These are phyloP conservation scores for Tetramorium alpestre DNA, from an alignment of 1,140 invertebrate species.

Conservation along the genomic window DNA sequence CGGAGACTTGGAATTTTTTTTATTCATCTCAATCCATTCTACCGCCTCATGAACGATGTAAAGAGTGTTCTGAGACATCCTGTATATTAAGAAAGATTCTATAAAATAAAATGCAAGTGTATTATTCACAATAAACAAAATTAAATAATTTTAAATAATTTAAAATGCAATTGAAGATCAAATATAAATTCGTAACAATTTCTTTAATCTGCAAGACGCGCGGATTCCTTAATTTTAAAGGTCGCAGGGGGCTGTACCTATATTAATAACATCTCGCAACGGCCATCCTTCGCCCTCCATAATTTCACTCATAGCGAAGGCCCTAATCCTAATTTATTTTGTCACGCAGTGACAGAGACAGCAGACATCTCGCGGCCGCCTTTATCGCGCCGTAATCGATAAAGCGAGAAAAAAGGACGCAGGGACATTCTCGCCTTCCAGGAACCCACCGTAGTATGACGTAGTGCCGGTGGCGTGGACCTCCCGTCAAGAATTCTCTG, in stretches of 20 bases:
- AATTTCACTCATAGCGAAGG: constrained; percentile 31
- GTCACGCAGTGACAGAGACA: constrained; percentile 20
- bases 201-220: not conserved
- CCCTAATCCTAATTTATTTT: constrained; percentile 56
- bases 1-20: no score
- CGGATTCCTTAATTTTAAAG: not conserved
- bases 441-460: constrained; percentile 68
- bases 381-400: constrained; percentile 68
- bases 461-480: constrained; percentile 51
- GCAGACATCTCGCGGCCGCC: constrained; percentile 42
- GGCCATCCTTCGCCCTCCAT: not conserved
- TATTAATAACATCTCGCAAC: not conserved
- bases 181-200: not conserved
- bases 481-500: constrained; percentile 73
- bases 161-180: not conserved
- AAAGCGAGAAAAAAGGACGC: constrained; percentile 55
- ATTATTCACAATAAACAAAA: not conserved
- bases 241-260: no score
- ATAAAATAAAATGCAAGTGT: not conserved
- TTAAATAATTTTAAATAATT: not conserved
- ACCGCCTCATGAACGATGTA: no score
- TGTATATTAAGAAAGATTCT: not conserved
- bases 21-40: no score
- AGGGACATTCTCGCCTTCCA: constrained; percentile 63
- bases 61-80: no score